Conservation (phyloP, 1,140 invertebrate species). For the Anoplophora glabripennis region DNA sequence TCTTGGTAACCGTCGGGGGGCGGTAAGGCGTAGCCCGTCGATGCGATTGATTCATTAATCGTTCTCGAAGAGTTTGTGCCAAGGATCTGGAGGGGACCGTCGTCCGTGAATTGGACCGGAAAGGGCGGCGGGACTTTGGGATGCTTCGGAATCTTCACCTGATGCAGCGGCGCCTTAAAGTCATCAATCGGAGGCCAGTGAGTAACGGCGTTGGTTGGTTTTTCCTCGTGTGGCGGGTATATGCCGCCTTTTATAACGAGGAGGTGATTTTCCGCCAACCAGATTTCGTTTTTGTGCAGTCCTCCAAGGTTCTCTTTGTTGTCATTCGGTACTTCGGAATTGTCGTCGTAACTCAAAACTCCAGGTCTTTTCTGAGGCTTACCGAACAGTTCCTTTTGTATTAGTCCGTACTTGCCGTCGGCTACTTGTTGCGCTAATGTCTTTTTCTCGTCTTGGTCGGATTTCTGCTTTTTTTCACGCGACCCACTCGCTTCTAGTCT, state of each 20-base stretch:
- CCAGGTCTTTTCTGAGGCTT: constrained; percentile 68
- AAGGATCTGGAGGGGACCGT: constrained; percentile 73
- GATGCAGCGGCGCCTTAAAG: constrained; percentile 73
- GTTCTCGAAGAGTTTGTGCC: constrained; percentile 62
- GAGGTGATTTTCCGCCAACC: constrained; percentile 84
- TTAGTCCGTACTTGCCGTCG: constrained; percentile 84
- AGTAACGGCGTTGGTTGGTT: constrained; percentile 35
- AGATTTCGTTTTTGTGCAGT: constrained; percentile 79
- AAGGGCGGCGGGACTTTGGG: constrained; percentile 81
- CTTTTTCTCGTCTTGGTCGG: constrained; percentile 68
- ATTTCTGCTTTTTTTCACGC: constrained; percentile 55
- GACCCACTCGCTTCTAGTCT: constrained; percentile 53
- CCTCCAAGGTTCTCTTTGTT: constrained; percentile 76
- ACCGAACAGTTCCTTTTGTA: constrained; percentile 78
- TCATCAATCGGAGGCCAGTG: constrained; percentile 78
- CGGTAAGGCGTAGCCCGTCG: constrained; percentile 55
- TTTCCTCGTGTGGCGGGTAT: constrained; percentile 55
- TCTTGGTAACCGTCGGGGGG: constrained; percentile 43
- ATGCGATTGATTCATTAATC: constrained; percentile 57
- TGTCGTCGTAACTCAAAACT: constrained; percentile 73
- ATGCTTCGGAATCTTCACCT: constrained; percentile 61
- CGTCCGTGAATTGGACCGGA: constrained; percentile 77
- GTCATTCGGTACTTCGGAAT: constrained; percentile 75
- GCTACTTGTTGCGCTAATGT: constrained; percentile 80
- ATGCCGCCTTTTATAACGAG: constrained; percentile 76